These are phyloP conservation scores for Ammodramus savannarum DNA, from an alignment of 2,113 vertebrate genomes.

Conservation along the genomic window DNA sequence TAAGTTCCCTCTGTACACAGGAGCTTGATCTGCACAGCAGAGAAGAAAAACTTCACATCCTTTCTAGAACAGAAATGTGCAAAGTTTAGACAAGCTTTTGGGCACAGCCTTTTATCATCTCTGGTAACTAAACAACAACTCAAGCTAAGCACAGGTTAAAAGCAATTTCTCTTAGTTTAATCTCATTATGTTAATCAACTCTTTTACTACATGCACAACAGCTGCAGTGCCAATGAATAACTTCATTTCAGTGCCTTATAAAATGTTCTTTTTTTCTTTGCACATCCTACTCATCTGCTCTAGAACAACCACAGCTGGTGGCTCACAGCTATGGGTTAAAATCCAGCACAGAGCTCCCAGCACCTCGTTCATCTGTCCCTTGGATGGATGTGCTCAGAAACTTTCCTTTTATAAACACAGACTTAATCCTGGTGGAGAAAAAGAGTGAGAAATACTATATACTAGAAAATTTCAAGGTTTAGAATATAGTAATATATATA, in stretches of 20 bases:
- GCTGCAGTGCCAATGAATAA: constrained; percentile 7
- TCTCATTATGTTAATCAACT: constrained; percentile 53
- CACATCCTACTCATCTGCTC: constrained; percentile 3
- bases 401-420: not conserved
- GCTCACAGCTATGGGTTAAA: not conserved
- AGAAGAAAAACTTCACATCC: not conserved
- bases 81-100: not conserved
- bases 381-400: not conserved
- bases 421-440: not conserved
- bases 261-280: not conserved
- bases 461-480: too few species aligned
- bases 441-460: not conserved
- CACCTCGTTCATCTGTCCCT: not conserved
- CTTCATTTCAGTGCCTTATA: not conserved
- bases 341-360: not conserved
- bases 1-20: not conserved
- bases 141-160: constrained; percentile 35
- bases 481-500: too few species aligned
- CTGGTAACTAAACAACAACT: not conserved
- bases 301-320: constrained; percentile 22
- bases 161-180: constrained; percentile 34
- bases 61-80: not conserved
- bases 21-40: not conserved
- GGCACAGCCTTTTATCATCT: not conserved
- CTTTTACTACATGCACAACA: constrained; percentile 23